phyloP scores from a whole-genome alignment of 2,888 invertebrate species.

The Dorcus hopei region DNA sequence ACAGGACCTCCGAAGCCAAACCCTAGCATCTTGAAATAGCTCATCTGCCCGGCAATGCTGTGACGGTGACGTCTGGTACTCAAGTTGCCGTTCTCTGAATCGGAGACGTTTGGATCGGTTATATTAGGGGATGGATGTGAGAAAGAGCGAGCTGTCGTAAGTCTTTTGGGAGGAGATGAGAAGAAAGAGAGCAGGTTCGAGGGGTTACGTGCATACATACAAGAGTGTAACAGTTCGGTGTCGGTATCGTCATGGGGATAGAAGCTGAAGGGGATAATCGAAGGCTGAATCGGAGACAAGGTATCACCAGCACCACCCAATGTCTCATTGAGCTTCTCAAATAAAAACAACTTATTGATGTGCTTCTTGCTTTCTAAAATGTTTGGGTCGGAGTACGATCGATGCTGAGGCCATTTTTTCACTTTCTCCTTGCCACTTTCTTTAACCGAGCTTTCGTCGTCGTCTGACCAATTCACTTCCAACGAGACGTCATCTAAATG shows the following conservation, averaged over 20 bases:
- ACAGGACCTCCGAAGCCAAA: constrained; percentile 63
- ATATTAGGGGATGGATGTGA: constrained; percentile 38
- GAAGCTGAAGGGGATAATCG: constrained; percentile 37
- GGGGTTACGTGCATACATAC: constrained; percentile 35
- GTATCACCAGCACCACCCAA: constrained; percentile 4
- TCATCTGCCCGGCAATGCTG: constrained; percentile 95
- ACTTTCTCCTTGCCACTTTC: not conserved
- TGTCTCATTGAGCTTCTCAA: constrained; percentile 21
- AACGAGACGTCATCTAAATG: constrained; percentile 28
- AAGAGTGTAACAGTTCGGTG: constrained; percentile 18
- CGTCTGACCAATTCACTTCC: constrained; percentile 36
- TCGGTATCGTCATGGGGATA: constrained; percentile 34
- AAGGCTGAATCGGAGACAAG: constrained; percentile 34
- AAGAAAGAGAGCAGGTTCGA: constrained; percentile 44
- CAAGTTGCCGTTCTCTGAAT: constrained; percentile 43
- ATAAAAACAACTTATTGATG: constrained; percentile 18
- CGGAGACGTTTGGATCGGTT: constrained; percentile 42
- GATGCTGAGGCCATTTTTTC: constrained; percentile 22
- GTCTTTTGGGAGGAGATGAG: constrained; percentile 29
- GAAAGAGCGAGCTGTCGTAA: constrained; percentile 33
- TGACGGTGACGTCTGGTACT: constrained; percentile 81
- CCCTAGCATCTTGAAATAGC: constrained; percentile 87
- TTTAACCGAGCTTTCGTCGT: constrained; percentile 3
- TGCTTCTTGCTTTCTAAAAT: constrained; percentile 36
- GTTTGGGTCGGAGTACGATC: constrained; percentile 49